phyloP scores from a whole-genome alignment of 2,888 invertebrate species.

The Leptinotarsa tumamoca region DNA sequence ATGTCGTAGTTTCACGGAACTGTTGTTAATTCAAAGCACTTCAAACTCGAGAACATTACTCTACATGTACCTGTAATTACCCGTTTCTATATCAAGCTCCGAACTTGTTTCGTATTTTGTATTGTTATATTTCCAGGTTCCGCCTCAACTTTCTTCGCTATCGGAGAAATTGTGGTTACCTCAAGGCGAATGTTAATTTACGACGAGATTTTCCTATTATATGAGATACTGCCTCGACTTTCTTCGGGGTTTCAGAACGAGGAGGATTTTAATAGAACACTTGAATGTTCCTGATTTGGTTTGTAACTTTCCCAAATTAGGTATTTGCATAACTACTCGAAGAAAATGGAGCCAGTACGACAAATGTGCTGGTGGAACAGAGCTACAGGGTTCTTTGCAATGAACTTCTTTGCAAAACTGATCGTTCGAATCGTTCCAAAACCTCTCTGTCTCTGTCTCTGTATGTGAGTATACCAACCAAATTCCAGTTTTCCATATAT shows the following conservation, averaged over 20 bases:
- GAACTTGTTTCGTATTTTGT: conserved; percentile 51
- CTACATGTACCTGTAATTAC: conserved; percentile 57
- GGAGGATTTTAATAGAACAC: not conserved
- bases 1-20: conserved; percentile 54
- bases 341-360: not conserved
- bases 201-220: conserved; percentile 29
- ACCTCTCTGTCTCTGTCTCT: too few relatives aligned
- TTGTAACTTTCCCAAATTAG: not conserved
- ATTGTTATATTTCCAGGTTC: conserved; percentile 47
- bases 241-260: conserved; percentile 10
- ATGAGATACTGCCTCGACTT: conserved; percentile 18
- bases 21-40: conserved; percentile 56
- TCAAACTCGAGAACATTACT: conserved; percentile 54
- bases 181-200: conserved; percentile 28
- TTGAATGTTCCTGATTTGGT: not conserved
- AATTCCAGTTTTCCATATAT: too few relatives aligned
- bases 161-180: conserved; percentile 28
- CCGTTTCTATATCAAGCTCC: conserved; percentile 51
- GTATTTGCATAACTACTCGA: not conserved
- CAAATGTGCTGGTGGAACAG: not conserved
- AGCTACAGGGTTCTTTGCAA: too few relatives aligned
- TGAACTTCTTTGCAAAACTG: too few relatives aligned
- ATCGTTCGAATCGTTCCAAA: too few relatives aligned
- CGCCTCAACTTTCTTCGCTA: conserved; percentile 42
- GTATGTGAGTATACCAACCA: too few relatives aligned